Evolutionary conservation across 1,140 invertebrate species (phyloP), one percentile per base, ranked within the genome.

Genomic region (Aphis gossypii): DNA sequence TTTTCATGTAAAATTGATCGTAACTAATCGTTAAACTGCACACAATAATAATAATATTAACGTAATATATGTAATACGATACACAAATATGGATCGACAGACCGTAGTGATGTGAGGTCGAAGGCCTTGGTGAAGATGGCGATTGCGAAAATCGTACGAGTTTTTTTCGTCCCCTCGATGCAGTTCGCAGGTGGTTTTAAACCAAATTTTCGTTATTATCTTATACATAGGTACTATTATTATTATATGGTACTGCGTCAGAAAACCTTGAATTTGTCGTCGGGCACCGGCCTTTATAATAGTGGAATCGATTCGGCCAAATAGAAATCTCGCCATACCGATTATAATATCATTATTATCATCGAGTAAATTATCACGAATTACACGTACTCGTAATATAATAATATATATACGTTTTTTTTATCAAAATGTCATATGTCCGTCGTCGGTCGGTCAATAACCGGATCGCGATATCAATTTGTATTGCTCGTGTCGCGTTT

Each of bases 271-370:
- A 54, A 84, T 82, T 82, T 76, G 76, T 76, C 91, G 54, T 46
- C 91, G 91, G 91, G 46, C 91, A 84, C 91, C 91, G 91, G 76
- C 91, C n/a, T 92, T 92, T n/a, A n/a, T n/a, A 35, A 35, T 92
- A 46, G 88, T 23, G 35, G 54, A 41, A 89, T 41, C 88, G 35
- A 89, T 56, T 89, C 88, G 25, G 11, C 30, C 51, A 51, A 25
- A 51, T 0, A 35, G 23, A 56, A 30, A 89, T 56, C 35, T 54
- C 38, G 7, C 23, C 51, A 23, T 51, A 51, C 21, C 51, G 35
- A 89, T 87, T 35, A 89, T 38, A 60, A 54, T 60, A 60, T 35
- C 3, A n/a, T n/a, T 76, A 35, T n/a, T n/a, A 35, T 35, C 35
- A 68, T 68, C 60, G 60, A 68, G 60, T 68, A n/a, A n/a, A 68